Percentiles rank a stretch among this genome's conserved stretches.
phyloP scores from a whole-genome alignment of 2,797 vertebrate genomes.

The Gymnothorax reevesii region DNA sequence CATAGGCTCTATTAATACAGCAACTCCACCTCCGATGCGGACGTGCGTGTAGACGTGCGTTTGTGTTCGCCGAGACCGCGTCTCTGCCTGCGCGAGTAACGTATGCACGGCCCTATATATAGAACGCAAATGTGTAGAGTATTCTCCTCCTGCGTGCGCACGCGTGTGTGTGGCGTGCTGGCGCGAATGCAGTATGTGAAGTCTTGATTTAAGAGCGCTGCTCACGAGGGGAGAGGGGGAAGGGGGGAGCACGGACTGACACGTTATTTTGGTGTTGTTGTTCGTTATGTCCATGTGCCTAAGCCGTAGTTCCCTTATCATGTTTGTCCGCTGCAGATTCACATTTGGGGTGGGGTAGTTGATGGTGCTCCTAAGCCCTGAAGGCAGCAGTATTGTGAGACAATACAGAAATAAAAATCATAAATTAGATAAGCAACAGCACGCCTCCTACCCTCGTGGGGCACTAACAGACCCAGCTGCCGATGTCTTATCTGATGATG shows the following conservation, averaged over 20 bases:
- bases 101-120: slow-evolving; percentile 7
- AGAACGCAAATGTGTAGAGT: not conserved
- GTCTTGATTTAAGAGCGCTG: not conserved
- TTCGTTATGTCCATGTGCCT: not conserved
- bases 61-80: slow-evolving; percentile 29
- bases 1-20: slow-evolving; percentile 18
- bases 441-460: not conserved
- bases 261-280: not conserved
- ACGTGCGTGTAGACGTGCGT: slow-evolving; percentile 44
- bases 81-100: not conserved
- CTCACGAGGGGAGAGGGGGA: not conserved
- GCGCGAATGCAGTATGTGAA: not conserved
- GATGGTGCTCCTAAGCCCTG: not conserved
- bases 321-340: not conserved
- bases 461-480: not conserved
- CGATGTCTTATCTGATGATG: not conserved
- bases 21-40: slow-evolving; percentile 27
- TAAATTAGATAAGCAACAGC: not conserved
- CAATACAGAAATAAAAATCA: not conserved
- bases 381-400: slow-evolving; percentile 2
- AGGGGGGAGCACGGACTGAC: not conserved
- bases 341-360: not conserved
- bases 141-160: not conserved
- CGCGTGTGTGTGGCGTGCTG: not conserved
- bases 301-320: slow-evolving; percentile 47